A percentile compares a stretch with the other conserved stretches of the same genome.
Conservation (phyloP, 1,140 invertebrate genomes). For the Arctopsyche grandis region DNA sequence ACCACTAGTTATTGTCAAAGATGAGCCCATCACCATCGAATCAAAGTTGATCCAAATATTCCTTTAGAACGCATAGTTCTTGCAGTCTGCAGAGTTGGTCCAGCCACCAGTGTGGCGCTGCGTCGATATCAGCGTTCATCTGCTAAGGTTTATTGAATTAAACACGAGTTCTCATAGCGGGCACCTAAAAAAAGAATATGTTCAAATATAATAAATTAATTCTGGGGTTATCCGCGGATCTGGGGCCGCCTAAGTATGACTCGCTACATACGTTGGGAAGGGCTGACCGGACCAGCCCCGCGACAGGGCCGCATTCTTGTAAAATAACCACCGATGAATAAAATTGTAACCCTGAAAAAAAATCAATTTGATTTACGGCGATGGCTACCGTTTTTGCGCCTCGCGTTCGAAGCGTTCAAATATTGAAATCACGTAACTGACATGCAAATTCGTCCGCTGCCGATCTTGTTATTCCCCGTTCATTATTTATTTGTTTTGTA, state of each 20-base stretch:
- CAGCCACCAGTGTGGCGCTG: conserved; percentile 47
- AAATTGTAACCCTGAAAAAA: no score
- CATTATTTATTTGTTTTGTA: background rate
- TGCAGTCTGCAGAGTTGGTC: background rate
- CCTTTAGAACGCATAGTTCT: background rate
- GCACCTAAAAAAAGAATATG: conserved; percentile 47
- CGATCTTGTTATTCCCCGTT: no score
- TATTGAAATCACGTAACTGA: no score
- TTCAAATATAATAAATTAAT: conserved; percentile 55
- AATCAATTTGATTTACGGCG: no score
- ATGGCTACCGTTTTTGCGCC: no score
- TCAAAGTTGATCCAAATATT: no score
- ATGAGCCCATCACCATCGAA: no score
- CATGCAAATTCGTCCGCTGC: no score
- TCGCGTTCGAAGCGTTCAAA: no score
- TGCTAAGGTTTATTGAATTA: conserved; percentile 53
- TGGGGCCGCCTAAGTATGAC: conserved; percentile 54
- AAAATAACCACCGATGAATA: background rate
- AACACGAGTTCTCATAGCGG: conserved; percentile 53
- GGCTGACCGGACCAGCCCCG: conserved; percentile 44
- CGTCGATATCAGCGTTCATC: conserved; percentile 49
- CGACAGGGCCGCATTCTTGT: conserved; percentile 22
- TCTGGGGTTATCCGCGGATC: conserved; percentile 53
- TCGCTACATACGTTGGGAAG: conserved; percentile 53
- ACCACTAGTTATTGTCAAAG: no score